phyloP scores from a whole-genome alignment of 2,113 vertebrate species.

The Pollachius pollachius region DNA sequence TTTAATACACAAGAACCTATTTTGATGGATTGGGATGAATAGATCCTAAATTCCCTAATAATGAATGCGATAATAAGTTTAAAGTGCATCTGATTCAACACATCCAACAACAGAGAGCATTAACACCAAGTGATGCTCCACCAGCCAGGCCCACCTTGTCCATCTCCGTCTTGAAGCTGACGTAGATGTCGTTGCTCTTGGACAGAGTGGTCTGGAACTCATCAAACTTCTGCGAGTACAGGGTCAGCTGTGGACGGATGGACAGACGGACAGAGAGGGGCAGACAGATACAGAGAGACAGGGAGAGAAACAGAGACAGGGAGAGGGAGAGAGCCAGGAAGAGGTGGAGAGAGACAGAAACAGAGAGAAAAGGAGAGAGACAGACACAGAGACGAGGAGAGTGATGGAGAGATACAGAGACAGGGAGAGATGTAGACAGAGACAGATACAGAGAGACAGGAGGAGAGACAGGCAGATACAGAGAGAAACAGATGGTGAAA shows the following conservation, averaged over 20 bases:
- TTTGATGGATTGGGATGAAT: no score
- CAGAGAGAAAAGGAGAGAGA: neutral
- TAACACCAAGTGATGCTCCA: neutral
- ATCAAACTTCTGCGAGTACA: constrained; percentile 95
- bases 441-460: neutral
- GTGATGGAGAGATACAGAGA: neutral
- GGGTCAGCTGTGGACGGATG: constrained; percentile 77
- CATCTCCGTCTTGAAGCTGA: constrained; percentile 94
- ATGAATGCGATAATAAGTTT: no score
- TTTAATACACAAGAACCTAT: no score
- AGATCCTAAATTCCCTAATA: no score
- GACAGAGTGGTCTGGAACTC: constrained; percentile 92
- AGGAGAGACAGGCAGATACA: neutral
- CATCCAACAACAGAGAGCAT: neutral
- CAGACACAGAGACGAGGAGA: neutral
- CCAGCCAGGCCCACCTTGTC: constrained; percentile 81
- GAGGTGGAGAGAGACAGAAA: neutral
- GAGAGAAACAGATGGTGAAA: neutral
- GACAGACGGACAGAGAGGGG: neutral
- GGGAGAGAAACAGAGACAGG: no score
- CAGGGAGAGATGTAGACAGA: neutral
- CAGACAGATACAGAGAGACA: neutral
- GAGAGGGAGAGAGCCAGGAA: no score
- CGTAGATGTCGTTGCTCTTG: constrained; percentile 96
- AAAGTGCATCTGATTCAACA: neutral